Evolutionary conservation across 2,797 vertebrate species (phyloP), one percentile per base, ranked within the genome.

Genomic region (Gadopsis bispinosus): DNA sequence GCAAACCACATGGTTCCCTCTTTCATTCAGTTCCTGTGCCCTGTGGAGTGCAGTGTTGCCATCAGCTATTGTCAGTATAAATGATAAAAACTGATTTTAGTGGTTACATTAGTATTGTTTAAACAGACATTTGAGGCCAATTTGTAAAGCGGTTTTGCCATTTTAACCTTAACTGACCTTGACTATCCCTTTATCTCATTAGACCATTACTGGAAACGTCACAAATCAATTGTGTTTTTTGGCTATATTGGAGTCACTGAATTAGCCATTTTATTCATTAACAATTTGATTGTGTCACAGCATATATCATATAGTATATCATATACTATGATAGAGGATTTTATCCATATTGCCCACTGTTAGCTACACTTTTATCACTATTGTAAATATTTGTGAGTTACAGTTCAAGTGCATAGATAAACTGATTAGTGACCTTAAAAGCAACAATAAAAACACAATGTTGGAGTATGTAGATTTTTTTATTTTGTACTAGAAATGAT

Each of bases 381-480:
- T 26, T 60, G 17, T 61, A 7, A 56, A 39, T 3, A 22, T 61
- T 26, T 33, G 6, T 6, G 33, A 39, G 37, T 48, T 55, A 0
- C 19, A n/a, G 26, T 43, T 48, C 19, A 48, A 43, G 45, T 45
- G 16, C 8, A 9, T 19, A 16, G 14, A 22, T 61, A n/a, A 47
- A 33, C 7, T 37, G 39, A n/a, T 56, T 35, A 22, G n/a, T 39
- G 13, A 39, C 63, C 4, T 22, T 22, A 54, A 74, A 77, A 77
- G 4, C 29, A 64, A 69, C 29, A 51, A 62, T 29, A 55, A 58
- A 75, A 61, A 43, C 45, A 7, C 37, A 60, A 47, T 1, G 72
- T 83, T 77, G 11, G 20, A 68, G 33, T 26, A 22, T 62, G 70
- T 69, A n/a, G 1, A 67, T 8, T 75, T 74, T 87, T 87, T 84